Conservation (phyloP, 2,888 invertebrate genomes). For the Xylota sylvarum region DNA sequence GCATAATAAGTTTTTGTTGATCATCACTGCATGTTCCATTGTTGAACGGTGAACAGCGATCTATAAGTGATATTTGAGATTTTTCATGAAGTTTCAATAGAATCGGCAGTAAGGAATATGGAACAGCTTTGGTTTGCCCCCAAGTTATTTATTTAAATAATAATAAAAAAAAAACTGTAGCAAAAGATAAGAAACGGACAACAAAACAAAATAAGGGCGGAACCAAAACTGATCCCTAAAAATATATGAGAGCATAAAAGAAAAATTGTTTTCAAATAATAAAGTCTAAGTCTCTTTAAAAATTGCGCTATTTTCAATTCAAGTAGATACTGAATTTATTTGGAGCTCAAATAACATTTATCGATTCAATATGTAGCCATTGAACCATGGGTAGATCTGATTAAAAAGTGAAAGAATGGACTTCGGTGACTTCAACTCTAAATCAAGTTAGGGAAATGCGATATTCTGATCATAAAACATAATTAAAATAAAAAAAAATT, state of each 20-base stretch:
- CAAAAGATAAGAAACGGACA: not conserved
- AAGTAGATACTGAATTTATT: too few species aligned
- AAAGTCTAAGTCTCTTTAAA: not conserved
- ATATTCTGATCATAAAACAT: too few species aligned
- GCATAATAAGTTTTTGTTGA: constrained; percentile 58
- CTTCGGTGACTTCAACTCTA: too few species aligned
- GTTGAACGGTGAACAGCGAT: constrained; percentile 44
- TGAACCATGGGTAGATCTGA: too few species aligned
- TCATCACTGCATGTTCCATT: constrained; percentile 55
- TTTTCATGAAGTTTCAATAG: constrained; percentile 36
- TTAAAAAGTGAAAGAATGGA: too few species aligned
- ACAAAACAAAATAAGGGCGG: constrained; percentile 1
- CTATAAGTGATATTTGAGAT: constrained; percentile 57
- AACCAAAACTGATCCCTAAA: constrained; percentile 48
- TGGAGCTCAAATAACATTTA: too few species aligned
- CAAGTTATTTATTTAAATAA: constrained; percentile 17
- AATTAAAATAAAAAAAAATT: too few species aligned
- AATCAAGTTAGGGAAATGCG: too few species aligned
- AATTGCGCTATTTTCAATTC: too few species aligned
- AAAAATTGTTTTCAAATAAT: not conserved
- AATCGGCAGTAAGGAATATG: constrained; percentile 16
- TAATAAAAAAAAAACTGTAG: constrained; percentile 3
- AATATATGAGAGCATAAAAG: constrained; percentile 2
- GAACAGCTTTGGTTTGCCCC: constrained; percentile 44
- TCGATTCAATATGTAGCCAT: too few species aligned